phyloP scores from a whole-genome alignment of 2,888 invertebrate genomes.

The Boloria selene region DNA sequence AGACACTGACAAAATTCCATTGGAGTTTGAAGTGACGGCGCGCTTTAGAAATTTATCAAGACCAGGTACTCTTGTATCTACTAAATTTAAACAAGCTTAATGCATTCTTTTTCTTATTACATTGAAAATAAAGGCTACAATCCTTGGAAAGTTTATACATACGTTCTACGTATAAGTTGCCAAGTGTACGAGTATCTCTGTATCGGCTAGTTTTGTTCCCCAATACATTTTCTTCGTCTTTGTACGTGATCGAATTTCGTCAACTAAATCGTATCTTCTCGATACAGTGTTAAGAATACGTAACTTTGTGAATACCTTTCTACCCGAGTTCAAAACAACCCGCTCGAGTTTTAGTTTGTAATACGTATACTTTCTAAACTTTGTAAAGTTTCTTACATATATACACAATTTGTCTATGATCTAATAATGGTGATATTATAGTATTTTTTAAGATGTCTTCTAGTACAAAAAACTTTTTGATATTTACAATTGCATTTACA shows the following conservation, averaged over 20 bases:
- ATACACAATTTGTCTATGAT: too few species aligned
- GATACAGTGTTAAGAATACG: conserved; percentile 27
- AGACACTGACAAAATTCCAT: conserved; percentile 67
- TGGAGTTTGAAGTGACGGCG: conserved; percentile 46
- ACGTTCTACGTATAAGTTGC: not conserved
- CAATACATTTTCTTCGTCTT: conserved; percentile 36
- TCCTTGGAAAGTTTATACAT: not conserved
- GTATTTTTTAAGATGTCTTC: too few species aligned
- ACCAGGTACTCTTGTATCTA: conserved; percentile 39
- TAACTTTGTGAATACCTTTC: conserved; percentile 18
- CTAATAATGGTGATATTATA: too few species aligned
- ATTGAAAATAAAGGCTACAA: conserved; percentile 17
- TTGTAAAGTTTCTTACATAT: too few species aligned
- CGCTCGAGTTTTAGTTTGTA: not conserved
- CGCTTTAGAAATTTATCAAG: conserved; percentile 47
- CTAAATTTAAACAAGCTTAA: not conserved
- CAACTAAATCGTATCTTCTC: conserved; percentile 34
- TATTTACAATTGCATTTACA: too few species aligned
- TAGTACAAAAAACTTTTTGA: too few species aligned
- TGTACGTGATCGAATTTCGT: conserved; percentile 41
- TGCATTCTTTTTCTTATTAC: conserved; percentile 14
- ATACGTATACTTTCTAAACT: too few species aligned
- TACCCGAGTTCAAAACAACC: conserved; percentile 6
- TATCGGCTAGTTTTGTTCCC: conserved; percentile 37
- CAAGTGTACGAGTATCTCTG: conserved; percentile 16